phyloP scores from a whole-genome alignment of 2,888 invertebrate species.

The Frankliniella fusca region DNA sequence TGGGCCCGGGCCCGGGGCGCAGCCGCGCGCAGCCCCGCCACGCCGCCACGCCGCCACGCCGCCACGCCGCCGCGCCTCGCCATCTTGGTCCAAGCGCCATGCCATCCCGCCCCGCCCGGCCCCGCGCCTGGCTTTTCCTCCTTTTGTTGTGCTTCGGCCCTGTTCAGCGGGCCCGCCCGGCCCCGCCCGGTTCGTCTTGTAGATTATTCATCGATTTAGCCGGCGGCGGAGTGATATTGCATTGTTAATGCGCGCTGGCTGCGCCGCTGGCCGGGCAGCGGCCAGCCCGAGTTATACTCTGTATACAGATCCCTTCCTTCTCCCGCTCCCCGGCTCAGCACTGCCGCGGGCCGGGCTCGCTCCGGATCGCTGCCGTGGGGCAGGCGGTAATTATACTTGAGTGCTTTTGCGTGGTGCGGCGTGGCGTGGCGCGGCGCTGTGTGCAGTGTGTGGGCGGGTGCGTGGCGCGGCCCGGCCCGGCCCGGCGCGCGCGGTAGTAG shows the following conservation, averaged over 20 bases:
- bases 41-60: background rate
- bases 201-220: conserved; percentile 26
- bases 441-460: background rate
- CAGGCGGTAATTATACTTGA: conserved; percentile 21
- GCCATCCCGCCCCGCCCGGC: background rate
- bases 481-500: background rate
- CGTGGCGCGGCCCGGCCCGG: background rate
- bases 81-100: too few species aligned
- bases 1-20: background rate
- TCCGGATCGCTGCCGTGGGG: conserved; percentile 21
- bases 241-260: conserved; percentile 20
- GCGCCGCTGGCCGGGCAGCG: background rate
- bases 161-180: background rate
- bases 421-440: background rate
- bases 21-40: background rate
- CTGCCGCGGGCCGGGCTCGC: background rate
- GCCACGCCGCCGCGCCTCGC: background rate
- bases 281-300: background rate
- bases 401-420: conserved; percentile 7
- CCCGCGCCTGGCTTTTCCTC: background rate
- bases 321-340: background rate
- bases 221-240: conserved; percentile 25
- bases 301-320: background rate
- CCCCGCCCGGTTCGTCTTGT: background rate
- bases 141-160: conserved; percentile 7